A percentile compares a stretch with the other conserved stretches of the same genome.
Conservation (phyloP, 2,797 vertebrate species). For the Falco berigora region DNA sequence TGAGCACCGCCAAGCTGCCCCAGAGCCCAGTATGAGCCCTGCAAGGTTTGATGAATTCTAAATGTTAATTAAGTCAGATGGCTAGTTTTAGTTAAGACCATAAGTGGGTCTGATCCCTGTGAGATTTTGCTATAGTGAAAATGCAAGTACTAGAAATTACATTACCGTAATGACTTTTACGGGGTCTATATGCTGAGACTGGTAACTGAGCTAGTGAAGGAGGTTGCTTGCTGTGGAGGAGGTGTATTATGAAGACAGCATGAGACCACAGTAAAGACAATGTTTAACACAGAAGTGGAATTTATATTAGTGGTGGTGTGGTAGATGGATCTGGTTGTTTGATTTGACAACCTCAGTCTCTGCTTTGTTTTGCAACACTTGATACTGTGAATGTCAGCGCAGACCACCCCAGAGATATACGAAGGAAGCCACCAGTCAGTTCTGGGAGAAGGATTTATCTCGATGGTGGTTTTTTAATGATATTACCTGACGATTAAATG, state of each 20-base stretch:
- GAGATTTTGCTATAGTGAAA: conserved; percentile 53
- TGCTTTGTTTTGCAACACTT: background rate
- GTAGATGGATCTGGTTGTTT: background rate
- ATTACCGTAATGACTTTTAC: conserved; percentile 48
- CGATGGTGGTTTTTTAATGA: background rate
- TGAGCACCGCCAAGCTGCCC: conserved; percentile 46
- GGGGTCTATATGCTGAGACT: background rate
- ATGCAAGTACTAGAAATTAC: conserved; percentile 33
- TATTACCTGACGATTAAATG: background rate
- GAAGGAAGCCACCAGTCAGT: background rate
- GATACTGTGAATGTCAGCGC: background rate
- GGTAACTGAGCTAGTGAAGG: background rate
- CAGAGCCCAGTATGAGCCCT: conserved; percentile 61
- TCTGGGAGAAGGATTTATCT: background rate
- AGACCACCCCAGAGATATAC: background rate
- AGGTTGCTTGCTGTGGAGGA: background rate
- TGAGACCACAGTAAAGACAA: background rate
- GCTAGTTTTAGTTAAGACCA: conserved; percentile 69
- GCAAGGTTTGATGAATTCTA: conserved; percentile 63
- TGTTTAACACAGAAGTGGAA: background rate
- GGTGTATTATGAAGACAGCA: background rate
- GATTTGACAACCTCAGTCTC: background rate
- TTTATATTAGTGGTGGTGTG: background rate
- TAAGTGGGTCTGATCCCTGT: conserved; percentile 65
- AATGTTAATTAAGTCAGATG: conserved; percentile 66